phyloP scores from a whole-genome alignment of 37 sponge, comb jelly and placozoan species.

The Mnemiopsis leidyi region DNA sequence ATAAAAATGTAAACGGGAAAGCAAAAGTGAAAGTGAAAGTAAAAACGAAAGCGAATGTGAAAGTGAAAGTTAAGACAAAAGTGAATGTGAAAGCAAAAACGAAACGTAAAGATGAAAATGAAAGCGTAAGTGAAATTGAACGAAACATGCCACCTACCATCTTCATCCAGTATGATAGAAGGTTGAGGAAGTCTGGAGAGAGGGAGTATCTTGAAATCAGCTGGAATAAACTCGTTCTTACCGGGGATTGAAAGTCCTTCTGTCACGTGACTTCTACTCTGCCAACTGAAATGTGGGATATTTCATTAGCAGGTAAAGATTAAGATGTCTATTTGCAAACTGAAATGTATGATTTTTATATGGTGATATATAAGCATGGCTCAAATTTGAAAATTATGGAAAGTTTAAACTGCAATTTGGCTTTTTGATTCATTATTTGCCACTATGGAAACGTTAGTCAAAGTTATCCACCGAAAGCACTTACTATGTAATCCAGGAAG shows the following conservation, averaged over 20 bases:
- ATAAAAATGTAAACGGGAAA: not conserved
- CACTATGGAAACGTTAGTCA: too few relatives aligned
- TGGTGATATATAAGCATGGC: too few relatives aligned
- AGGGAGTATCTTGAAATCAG: constrained; percentile 13
- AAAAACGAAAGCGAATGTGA: too few relatives aligned
- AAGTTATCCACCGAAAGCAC: not conserved
- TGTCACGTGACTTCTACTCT: not conserved
- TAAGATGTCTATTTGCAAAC: too few relatives aligned
- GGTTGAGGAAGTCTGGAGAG: not conserved
- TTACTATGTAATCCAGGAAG: not conserved
- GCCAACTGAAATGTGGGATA: constrained; percentile 43
- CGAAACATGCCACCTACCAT: not conserved
- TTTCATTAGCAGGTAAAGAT: too few relatives aligned
- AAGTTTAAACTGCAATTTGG: too few relatives aligned
- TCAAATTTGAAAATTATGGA: too few relatives aligned
- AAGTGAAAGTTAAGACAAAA: too few relatives aligned
- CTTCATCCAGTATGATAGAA: not conserved
- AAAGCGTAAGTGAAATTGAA: not conserved
- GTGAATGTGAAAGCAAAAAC: too few relatives aligned
- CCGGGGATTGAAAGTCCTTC: not conserved
- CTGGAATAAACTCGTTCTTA: constrained; percentile 25
- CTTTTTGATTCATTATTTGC: too few relatives aligned
- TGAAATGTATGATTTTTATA: too few relatives aligned
- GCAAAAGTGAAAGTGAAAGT: not conserved
- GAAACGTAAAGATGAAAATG: not conserved